phyloP scores from a whole-genome alignment of 2,888 invertebrate species.

The Holacanthella duospinosa region DNA sequence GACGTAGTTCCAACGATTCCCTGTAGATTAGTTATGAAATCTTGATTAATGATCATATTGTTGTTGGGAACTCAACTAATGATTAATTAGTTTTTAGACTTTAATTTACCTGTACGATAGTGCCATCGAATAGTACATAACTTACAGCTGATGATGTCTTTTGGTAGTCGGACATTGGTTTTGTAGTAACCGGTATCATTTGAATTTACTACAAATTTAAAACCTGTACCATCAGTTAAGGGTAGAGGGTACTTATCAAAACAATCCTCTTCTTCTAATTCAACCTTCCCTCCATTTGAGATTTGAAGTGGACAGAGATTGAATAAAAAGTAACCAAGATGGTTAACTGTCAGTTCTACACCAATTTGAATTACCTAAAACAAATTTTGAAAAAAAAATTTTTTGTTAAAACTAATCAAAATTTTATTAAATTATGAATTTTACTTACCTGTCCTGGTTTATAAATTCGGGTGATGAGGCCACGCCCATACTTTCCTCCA shows the following conservation, averaged over 20 bases:
- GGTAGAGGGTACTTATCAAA: slow-evolving; percentile 25
- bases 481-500: slow-evolving; percentile 19
- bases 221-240: slow-evolving; percentile 6
- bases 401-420: not conserved
- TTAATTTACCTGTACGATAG: slow-evolving; percentile 14
- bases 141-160: not conserved
- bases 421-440: not conserved
- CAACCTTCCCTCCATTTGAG: not conserved
- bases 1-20: slow-evolving; percentile 84
- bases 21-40: slow-evolving; percentile 39
- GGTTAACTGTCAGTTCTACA: slow-evolving; percentile 41
- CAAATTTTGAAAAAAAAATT: not conserved
- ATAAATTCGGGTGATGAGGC: slow-evolving; percentile 19
- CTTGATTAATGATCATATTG: too few relatives aligned
- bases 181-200: not conserved
- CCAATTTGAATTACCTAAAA: slow-evolving; percentile 36
- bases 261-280: slow-evolving; percentile 38
- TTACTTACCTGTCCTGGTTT: slow-evolving; percentile 15
- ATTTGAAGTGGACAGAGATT: slow-evolving; percentile 38
- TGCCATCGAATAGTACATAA: slow-evolving; percentile 16
- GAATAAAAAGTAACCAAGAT: slow-evolving; percentile 40
- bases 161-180: slow-evolving; percentile 4
- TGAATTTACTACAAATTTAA: not conserved
- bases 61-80: too few relatives aligned
- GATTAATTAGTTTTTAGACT: not conserved